Percentiles rank a stretch among this genome's conserved stretches.
These are phyloP conservation scores for Episyrphus balteatus DNA, from an alignment of 1,140 invertebrate genomes.

Conservation along the genomic window DNA sequence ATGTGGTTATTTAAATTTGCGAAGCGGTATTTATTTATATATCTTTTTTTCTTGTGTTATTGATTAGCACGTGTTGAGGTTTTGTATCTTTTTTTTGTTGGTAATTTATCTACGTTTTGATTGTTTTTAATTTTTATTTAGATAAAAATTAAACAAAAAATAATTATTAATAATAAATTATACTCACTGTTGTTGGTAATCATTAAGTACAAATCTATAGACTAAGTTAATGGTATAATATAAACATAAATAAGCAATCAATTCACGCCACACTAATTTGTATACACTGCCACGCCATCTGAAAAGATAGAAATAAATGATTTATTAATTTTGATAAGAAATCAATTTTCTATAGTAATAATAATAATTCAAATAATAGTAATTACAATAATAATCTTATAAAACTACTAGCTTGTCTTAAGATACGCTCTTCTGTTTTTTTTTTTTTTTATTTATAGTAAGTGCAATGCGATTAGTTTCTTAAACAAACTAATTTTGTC, in stretches of 20 bases:
- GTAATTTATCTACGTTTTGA: background rate
- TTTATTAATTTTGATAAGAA: background rate
- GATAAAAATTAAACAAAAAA: too few relatives aligned
- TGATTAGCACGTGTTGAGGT: background rate
- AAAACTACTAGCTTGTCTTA: too few relatives aligned
- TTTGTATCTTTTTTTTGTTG: background rate
- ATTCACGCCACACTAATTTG: conserved; percentile 91
- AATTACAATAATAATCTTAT: background rate
- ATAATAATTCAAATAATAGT: background rate
- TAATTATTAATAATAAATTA: background rate
- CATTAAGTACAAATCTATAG: conserved; percentile 76
- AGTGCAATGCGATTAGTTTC: too few relatives aligned
- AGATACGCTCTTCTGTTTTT: too few relatives aligned
- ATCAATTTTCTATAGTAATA: background rate
- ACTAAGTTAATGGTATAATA: conserved; percentile 81
- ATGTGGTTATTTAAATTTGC: too few relatives aligned
- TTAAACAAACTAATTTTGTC: too few relatives aligned
- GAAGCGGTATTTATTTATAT: background rate
- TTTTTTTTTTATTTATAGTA: too few relatives aligned
- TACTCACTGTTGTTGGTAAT: conserved; percentile 70
- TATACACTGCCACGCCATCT: conserved; percentile 97
- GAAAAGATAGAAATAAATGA: conserved; percentile 37
- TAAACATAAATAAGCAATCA: conserved; percentile 73
- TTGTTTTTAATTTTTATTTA: too few relatives aligned
- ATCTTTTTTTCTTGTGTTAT: background rate